Evolutionary conservation across 2,797 vertebrate genomes (phyloP).

Genomic region (Ispidina picta): DNA sequence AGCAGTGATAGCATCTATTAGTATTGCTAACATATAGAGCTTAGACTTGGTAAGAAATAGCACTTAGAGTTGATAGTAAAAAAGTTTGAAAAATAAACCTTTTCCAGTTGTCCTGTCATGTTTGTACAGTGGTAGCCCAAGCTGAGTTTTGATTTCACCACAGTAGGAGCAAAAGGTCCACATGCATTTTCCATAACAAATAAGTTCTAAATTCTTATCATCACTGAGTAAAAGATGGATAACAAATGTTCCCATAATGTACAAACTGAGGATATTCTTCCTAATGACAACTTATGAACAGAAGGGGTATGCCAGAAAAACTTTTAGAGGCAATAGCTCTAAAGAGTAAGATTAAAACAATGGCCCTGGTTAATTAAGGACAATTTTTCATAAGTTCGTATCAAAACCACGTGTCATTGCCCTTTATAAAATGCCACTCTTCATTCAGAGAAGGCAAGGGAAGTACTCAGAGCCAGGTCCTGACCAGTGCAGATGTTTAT

Average conservation of each 20-base stretch:
- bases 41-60: background rate
- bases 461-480: conserved; percentile 22
- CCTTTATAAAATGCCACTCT: background rate
- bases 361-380: background rate
- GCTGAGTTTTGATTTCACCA: no score
- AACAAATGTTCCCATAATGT: background rate
- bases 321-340: background rate
- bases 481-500: background rate
- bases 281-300: background rate
- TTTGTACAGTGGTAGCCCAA: no score
- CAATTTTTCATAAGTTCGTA: background rate
- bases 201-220: background rate
- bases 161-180: background rate
- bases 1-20: no score
- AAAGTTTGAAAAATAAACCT: no score
- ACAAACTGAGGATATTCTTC: background rate
- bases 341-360: background rate
- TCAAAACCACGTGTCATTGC: background rate
- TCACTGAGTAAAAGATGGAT: background rate
- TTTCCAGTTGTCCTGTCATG: no score
- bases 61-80: background rate
- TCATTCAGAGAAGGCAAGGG: background rate
- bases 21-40: background rate
- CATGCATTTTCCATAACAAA: background rate
- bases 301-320: background rate